These are phyloP conservation scores for Anguilla japonica DNA, from an alignment of 2,113 vertebrate genomes.

Conservation along the genomic window DNA sequence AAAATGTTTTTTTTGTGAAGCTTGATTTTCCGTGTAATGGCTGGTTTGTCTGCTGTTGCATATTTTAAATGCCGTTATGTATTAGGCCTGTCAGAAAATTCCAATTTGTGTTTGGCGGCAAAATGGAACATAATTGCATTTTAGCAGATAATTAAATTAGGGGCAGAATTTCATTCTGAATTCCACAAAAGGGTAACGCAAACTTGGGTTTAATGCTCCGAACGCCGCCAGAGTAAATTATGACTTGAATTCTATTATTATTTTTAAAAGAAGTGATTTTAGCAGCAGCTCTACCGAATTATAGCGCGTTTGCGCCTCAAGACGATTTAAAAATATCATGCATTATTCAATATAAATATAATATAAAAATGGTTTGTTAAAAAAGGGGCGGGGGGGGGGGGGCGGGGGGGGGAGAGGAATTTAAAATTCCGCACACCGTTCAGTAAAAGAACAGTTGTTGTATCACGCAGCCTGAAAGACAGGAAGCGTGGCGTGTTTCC, in stretches of 20 bases:
- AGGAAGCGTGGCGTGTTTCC: background rate
- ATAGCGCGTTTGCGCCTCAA: too few species aligned
- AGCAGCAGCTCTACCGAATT: background rate
- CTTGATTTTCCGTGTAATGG: background rate
- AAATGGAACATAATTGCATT: conserved; percentile 20
- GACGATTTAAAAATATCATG: too few species aligned
- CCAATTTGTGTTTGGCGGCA: background rate
- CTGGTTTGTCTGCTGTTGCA: background rate
- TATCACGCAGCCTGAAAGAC: background rate
- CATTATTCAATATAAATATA: too few species aligned
- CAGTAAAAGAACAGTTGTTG: background rate
- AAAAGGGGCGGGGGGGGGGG: too few species aligned
- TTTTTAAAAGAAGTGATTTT: background rate
- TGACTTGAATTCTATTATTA: background rate
- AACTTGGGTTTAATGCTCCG: background rate
- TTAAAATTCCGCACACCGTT: background rate
- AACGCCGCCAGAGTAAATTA: background rate
- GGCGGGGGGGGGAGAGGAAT: too few species aligned
- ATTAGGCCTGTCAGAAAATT: background rate
- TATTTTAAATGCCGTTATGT: background rate
- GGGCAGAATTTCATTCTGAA: conserved; percentile 1
- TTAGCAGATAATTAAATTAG: conserved; percentile 22
- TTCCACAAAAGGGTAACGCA: background rate
- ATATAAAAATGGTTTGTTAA: too few species aligned
- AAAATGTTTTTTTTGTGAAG: background rate